phyloP scores from a whole-genome alignment of 2,888 invertebrate genomes.

The Phymatocera aterrima region DNA sequence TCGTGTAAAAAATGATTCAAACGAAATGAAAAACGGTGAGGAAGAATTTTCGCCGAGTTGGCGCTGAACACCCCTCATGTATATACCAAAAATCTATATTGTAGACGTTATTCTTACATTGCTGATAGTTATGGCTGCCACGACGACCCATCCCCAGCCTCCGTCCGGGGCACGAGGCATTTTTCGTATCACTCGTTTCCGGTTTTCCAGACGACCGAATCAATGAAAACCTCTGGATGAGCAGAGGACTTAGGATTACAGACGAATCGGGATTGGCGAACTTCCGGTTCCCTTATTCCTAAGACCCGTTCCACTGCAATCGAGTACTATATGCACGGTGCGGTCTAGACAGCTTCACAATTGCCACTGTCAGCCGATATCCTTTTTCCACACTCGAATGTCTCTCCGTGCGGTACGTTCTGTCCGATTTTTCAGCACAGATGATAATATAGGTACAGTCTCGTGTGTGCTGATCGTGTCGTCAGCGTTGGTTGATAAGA shows the following conservation, averaged over 20 bases:
- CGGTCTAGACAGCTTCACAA: not conserved
- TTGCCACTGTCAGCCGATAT: not conserved
- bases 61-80: not conserved
- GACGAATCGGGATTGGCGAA: not conserved
- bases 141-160: constrained; percentile 76
- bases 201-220: not conserved
- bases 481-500: constrained; percentile 25
- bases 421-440: constrained; percentile 6
- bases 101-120: constrained; percentile 70
- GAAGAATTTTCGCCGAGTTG: too few species aligned
- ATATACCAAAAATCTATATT: not conserved
- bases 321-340: not conserved
- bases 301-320: not conserved
- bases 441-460: too few species aligned
- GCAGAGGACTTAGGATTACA: too few species aligned
- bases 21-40: too few species aligned
- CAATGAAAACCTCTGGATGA: not conserved
- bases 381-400: not conserved
- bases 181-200: not conserved
- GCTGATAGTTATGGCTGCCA: constrained; percentile 72
- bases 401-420: not conserved
- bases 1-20: too few species aligned
- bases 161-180: constrained; percentile 70
- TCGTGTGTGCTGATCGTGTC: not conserved
- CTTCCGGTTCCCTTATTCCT: not conserved